phyloP scores from a whole-genome alignment of 2,797 vertebrate species.

The Betta splendens region DNA sequence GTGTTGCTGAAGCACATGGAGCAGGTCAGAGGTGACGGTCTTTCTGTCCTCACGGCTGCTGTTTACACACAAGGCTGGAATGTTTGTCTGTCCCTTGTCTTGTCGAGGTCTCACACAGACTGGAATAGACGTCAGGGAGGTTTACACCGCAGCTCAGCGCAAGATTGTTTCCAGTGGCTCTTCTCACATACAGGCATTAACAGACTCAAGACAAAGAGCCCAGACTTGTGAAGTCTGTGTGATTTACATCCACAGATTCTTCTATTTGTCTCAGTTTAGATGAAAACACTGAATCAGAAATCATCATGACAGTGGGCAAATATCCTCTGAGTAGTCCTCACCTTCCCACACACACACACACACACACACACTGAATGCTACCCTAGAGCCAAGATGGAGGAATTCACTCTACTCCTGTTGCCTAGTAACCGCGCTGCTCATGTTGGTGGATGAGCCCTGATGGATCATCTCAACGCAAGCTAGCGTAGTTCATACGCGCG shows the following conservation, averaged over 20 bases:
- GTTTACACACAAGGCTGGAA: conserved; percentile 30
- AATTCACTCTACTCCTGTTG: conserved; percentile 70
- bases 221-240: conserved; percentile 5
- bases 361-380: conserved; percentile 25
- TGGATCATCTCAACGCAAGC: conserved; percentile 11
- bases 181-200: conserved; percentile 14
- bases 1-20: conserved; percentile 18
- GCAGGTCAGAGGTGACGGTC: conserved; percentile 19
- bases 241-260: conserved; percentile 24
- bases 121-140: conserved; percentile 41
- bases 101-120: conserved; percentile 22
- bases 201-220: conserved; percentile 21
- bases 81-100: conserved; percentile 44
- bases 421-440: conserved; percentile 68
- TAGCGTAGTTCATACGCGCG: not conserved
- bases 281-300: conserved; percentile 37
- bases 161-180: conserved; percentile 19
- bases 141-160: conserved; percentile 43
- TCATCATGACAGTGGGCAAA: conserved; percentile 45
- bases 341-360: conserved; percentile 12
- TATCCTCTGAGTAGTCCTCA: conserved; percentile 15
- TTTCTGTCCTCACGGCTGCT: conserved; percentile 24
- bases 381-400: conserved; percentile 61
- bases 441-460: conserved; percentile 30
- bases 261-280: conserved; percentile 21